These are phyloP conservation scores for Apotomis turbidana DNA, from an alignment of 2,888 invertebrate genomes.

Conservation along the genomic window DNA sequence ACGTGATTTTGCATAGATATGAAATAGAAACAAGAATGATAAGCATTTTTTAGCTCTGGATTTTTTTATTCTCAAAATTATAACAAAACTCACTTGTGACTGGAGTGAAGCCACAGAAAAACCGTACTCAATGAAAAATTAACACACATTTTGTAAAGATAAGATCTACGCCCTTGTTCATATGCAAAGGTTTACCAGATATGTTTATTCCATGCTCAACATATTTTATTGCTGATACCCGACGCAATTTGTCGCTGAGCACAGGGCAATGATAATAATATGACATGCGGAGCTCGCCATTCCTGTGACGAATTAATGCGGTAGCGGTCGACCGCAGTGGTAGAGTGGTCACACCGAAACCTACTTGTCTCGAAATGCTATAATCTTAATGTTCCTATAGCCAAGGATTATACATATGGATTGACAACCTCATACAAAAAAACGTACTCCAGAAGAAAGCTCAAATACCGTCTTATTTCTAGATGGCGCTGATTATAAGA, in stretches of 20 bases:
- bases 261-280: conserved; percentile 28
- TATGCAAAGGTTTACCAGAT: background rate
- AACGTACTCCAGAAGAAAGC: too few relatives aligned
- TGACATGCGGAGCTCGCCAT: conserved; percentile 17
- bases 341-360: background rate
- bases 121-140: background rate
- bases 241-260: conserved; percentile 26
- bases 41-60: too few relatives aligned
- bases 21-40: too few relatives aligned
- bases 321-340: background rate
- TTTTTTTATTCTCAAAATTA: too few relatives aligned
- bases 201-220: conserved; percentile 4
- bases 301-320: conserved; percentile 33
- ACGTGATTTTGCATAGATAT: too few relatives aligned
- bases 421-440: too few relatives aligned
- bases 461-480: too few relatives aligned
- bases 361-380: background rate
- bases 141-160: background rate
- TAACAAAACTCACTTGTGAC: background rate
- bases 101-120: background rate
- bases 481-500: too few relatives aligned
- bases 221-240: conserved; percentile 27
- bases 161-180: background rate
- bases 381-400: too few relatives aligned
- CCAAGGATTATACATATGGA: too few relatives aligned